Evolutionary conservation across 2,797 vertebrate species (phyloP).

Genomic region (Podarcis siculus): DNA sequence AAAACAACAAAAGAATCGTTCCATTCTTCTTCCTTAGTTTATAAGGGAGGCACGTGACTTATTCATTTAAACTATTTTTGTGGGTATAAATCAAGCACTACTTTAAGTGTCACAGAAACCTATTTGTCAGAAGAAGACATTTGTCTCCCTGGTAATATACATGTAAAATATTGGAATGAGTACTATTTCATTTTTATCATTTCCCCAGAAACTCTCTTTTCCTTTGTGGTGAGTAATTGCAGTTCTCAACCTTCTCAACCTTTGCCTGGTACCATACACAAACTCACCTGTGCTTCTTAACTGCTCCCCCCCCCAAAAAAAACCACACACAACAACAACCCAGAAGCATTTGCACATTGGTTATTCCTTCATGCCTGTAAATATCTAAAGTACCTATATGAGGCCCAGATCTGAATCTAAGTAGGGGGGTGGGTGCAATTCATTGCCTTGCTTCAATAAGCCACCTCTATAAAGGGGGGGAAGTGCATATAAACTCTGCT

Average conservation of each 20-base stretch:
- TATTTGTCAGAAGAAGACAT: constrained; percentile 12
- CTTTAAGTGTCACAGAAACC: constrained; percentile 1
- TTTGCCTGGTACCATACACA: constrained; percentile 1
- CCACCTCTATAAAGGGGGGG: too few species aligned
- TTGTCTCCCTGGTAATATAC: not conserved
- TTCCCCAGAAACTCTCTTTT: not conserved
- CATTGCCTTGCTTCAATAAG: not conserved
- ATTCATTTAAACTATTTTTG: not conserved
- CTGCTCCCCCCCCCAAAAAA: too few species aligned
- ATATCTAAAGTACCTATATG: not conserved
- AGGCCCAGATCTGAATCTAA: not conserved
- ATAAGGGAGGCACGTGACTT: not conserved
- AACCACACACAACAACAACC: not conserved
- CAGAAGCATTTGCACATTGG: not conserved
- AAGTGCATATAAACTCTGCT: not conserved
- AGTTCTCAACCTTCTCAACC: not conserved
- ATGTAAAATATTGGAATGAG: constrained; percentile 32
- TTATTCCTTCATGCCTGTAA: not conserved
- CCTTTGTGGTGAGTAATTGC: not conserved
- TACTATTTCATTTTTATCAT: not conserved
- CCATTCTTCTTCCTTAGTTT: not conserved
- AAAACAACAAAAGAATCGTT: not conserved
- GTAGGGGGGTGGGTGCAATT: too few species aligned
- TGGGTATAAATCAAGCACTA: not conserved
- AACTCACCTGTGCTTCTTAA: not conserved